Evolutionary conservation across 2,113 vertebrate genomes (phyloP).

Genomic region (Echinops telfairi): DNA sequence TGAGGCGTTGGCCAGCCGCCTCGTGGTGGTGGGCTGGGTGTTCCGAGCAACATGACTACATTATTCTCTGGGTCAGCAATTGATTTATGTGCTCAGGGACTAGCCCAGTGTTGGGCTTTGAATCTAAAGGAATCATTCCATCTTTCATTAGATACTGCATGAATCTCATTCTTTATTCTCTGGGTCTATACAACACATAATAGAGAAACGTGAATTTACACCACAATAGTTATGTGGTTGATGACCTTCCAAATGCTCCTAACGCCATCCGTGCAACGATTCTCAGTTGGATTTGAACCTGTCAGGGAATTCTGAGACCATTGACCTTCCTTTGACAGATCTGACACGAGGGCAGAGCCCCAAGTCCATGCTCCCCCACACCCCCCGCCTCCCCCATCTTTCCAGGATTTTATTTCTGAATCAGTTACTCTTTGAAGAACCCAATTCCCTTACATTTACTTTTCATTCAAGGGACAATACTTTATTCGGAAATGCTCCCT

Average conservation of each 20-base stretch:
- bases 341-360: slow-evolving; percentile 64
- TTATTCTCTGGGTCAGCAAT: slow-evolving; percentile 69
- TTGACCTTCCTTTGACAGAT: slow-evolving; percentile 72
- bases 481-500: slow-evolving; percentile 80
- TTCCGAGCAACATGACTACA: slow-evolving; percentile 49
- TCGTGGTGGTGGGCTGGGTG: neutral
- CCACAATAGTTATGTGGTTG: slow-evolving; percentile 71
- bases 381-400: neutral
- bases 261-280: slow-evolving; percentile 59
- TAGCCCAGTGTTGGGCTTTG: slow-evolving; percentile 67
- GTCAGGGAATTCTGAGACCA: slow-evolving; percentile 75
- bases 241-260: slow-evolving; percentile 76
- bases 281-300: slow-evolving; percentile 49
- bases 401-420: slow-evolving; percentile 72
- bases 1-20: slow-evolving; percentile 30
- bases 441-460: slow-evolving; percentile 74
- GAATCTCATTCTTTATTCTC: slow-evolving; percentile 74
- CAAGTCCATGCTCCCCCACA: neutral
- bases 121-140: slow-evolving; percentile 77
- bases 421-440: slow-evolving; percentile 74
- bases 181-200: slow-evolving; percentile 62
- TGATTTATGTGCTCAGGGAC: slow-evolving; percentile 81
- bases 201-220: slow-evolving; percentile 75
- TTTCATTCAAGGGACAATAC: slow-evolving; percentile 81
- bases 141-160: slow-evolving; percentile 75